Conservation (phyloP, 2,797 vertebrate species). For the Amniataba percoides region DNA sequence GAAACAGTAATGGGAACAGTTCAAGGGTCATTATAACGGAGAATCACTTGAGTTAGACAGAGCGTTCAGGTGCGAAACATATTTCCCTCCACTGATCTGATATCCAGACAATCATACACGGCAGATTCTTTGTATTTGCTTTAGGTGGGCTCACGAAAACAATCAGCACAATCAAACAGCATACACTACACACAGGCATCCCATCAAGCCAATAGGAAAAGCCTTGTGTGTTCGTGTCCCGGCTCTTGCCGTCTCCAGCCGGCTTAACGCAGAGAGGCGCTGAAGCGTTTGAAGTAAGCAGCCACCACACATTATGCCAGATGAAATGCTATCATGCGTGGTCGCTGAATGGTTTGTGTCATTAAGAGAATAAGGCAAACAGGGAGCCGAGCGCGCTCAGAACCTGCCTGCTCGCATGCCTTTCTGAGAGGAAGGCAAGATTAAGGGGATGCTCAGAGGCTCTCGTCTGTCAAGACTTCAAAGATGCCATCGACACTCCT, state of each 20-base stretch:
- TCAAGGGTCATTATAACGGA: slow-evolving; percentile 68
- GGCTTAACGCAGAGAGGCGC: slow-evolving; percentile 62
- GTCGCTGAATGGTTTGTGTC: slow-evolving; percentile 88
- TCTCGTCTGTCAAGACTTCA: slow-evolving; percentile 88
- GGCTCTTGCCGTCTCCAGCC: slow-evolving; percentile 67
- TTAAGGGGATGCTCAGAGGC: slow-evolving; percentile 88
- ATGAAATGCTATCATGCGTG: slow-evolving; percentile 87
- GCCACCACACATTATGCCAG: slow-evolving; percentile 83
- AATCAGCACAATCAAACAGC: slow-evolving; percentile 86
- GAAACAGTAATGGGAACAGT: slow-evolving; percentile 68
- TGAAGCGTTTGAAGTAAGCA: slow-evolving; percentile 82
- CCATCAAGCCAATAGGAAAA: slow-evolving; percentile 74
- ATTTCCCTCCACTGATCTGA: slow-evolving; percentile 80
- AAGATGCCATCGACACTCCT: slow-evolving; percentile 85
- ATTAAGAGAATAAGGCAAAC: slow-evolving; percentile 87
- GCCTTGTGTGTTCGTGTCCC: slow-evolving; percentile 67
- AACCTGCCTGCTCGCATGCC: slow-evolving; percentile 74
- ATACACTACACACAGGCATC: slow-evolving; percentile 67
- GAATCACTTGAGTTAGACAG: slow-evolving; percentile 56
- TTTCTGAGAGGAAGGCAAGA: slow-evolving; percentile 84
- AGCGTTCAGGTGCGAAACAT: slow-evolving; percentile 74
- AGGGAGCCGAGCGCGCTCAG: slow-evolving; percentile 73
- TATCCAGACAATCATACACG: slow-evolving; percentile 82
- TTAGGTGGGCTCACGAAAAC: slow-evolving; percentile 81
- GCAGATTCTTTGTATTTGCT: slow-evolving; percentile 83